Evolutionary conservation across 2,797 vertebrate genomes (phyloP), one percentile per base, ranked within the genome.

Genomic region (Graptemys geographica): DNA sequence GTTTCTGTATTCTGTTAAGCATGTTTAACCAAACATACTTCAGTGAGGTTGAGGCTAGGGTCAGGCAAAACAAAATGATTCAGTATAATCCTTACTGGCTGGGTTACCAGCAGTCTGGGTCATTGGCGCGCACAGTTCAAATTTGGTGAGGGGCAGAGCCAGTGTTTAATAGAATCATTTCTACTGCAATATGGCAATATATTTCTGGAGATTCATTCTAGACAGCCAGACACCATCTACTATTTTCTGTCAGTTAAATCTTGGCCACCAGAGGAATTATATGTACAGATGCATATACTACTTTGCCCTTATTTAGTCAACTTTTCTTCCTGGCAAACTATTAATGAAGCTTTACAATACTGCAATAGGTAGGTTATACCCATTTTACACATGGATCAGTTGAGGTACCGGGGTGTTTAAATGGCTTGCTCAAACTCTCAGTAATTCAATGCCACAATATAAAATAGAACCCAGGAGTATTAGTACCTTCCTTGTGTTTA

Each of bases 211-310:
- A 19, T 1, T 47, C 72, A 76, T 55, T 78, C 78, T 90, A 85
- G 7, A 4, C 89, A 62, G 89, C 91, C 83, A 86, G 87, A 89
- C 88, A 90, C 25, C n/a, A 31, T 82, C 49, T 90, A 28, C 79
- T 65, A 53, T 44, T 12, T 44, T 21, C 25, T 69, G 65, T 8
- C 41, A 44, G 72, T 74, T 41, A 74, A 44, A 25, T 90, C 87
- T 37, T 23, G 89, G 93, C 62, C 80, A 95, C 91, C 79, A 79
- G 86, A 82, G 90, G 89, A 90, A 82, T 53, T 89, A 85, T 95
- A 95, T 88, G 85, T 92, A 89, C 82, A 92, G 94, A 94, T 96
- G 86, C 13, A 31, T 47, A 28, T 88, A 37, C 90, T 86, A 90
- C 89, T 83, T 96, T 96, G 55, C 93, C 92, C 85, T 87, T 84